phyloP scores from a whole-genome alignment of 2,113 vertebrate genomes.

The Pterophyllum scalare region DNA sequence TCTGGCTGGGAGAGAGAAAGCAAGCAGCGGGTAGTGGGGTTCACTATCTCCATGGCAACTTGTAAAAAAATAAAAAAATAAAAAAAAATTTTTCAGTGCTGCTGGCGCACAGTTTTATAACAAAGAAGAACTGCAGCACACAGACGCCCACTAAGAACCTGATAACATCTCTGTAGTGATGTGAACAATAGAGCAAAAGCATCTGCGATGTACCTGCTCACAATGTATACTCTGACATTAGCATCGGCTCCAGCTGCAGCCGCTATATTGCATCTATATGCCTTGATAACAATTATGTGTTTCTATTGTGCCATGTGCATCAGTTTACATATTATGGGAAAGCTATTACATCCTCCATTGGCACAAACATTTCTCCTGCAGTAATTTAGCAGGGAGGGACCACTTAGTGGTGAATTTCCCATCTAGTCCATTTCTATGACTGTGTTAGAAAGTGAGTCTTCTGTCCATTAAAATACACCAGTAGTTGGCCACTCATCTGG shows the following conservation, averaged over 20 bases:
- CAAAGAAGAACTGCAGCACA: constrained; percentile 56
- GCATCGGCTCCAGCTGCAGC: constrained; percentile 9
- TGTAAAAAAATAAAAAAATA: constrained; percentile 41
- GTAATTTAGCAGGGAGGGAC: constrained; percentile 44
- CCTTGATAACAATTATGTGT: constrained; percentile 36
- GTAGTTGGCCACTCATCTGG: background rate
- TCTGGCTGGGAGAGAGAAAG: constrained; percentile 50
- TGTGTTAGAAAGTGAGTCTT: constrained; percentile 5
- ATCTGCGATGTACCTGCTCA: constrained; percentile 15
- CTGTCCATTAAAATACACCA: constrained; percentile 15
- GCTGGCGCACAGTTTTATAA: constrained; percentile 55
- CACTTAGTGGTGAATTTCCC: constrained; percentile 27
- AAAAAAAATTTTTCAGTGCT: constrained; percentile 44
- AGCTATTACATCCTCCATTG: constrained; percentile 62
- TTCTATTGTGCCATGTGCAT: constrained; percentile 43
- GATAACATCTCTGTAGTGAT: constrained; percentile 37
- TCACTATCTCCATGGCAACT: constrained; percentile 80
- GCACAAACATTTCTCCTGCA: constrained; percentile 41
- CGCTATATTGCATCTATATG: constrained; percentile 16
- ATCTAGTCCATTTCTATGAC: constrained; percentile 31
- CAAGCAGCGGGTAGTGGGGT: constrained; percentile 56
- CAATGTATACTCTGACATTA: constrained; percentile 34
- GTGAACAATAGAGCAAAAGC: constrained; percentile 41
- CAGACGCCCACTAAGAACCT: constrained; percentile 56
- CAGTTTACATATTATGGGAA: constrained; percentile 55